Conservation (phyloP, 2,888 invertebrate genomes). For the Hedychridium roseum region DNA sequence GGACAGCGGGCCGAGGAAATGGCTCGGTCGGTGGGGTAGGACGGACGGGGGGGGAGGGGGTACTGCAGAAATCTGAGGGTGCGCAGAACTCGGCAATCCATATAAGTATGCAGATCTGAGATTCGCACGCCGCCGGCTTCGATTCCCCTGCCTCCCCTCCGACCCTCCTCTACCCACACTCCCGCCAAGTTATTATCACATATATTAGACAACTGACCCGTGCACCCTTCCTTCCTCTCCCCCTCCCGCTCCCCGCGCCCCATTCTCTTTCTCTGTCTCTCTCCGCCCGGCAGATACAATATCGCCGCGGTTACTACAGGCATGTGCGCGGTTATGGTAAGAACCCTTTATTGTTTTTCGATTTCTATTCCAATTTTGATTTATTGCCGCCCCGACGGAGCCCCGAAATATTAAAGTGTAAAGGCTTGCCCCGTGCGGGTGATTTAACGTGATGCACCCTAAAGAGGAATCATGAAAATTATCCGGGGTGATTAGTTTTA, state of each 20-base stretch:
- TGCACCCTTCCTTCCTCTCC: conserved; percentile 30
- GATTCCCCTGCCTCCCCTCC: conserved; percentile 51
- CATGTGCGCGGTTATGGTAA: conserved; percentile 55
- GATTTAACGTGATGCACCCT: no score
- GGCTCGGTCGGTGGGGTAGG: conserved; percentile 7
- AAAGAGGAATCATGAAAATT: no score
- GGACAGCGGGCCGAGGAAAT: conserved; percentile 51
- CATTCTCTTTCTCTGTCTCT: conserved; percentile 11
- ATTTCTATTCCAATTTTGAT: conserved; percentile 58
- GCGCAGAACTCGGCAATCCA: conserved; percentile 43
- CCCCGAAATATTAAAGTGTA: not conserved
- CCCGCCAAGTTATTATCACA: conserved; percentile 59
- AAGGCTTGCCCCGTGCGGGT: no score
- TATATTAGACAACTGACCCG: conserved; percentile 60
- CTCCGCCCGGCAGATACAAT: conserved; percentile 49
- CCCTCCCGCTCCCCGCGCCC: conserved; percentile 22
- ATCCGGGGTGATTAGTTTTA: no score
- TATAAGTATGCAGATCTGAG: conserved; percentile 56
- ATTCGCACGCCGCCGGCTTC: conserved; percentile 54
- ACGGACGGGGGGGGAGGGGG: conserved; percentile 9
- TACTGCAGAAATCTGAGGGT: conserved; percentile 9
- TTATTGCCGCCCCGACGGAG: conserved; percentile 40
- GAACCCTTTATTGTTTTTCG: conserved; percentile 62
- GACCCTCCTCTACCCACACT: no score
- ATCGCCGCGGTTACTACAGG: conserved; percentile 38